These are phyloP conservation scores for Trididemnum clinides DNA, from an alignment of 23 tunicate species.

Conservation along the genomic window DNA sequence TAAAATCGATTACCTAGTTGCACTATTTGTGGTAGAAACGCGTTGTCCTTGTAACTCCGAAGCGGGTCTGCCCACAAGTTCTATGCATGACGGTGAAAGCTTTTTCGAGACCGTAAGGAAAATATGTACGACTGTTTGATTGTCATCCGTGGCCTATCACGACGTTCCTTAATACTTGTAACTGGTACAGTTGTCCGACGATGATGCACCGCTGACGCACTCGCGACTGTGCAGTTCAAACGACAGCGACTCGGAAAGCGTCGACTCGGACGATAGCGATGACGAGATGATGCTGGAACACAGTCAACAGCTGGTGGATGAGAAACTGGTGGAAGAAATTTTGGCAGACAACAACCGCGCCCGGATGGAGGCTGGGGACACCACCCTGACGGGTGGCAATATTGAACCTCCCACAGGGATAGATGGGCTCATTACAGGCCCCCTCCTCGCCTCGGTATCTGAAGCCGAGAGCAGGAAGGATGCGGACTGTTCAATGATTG, in stretches of 20 bases:
- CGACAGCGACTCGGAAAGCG: constrained; percentile 51
- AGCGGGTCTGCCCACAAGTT: too few species aligned
- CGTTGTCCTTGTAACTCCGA: too few species aligned
- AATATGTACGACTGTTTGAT: too few species aligned
- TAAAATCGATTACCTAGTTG: too few species aligned
- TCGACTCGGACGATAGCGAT: constrained; percentile 55
- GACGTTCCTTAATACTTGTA: too few species aligned
- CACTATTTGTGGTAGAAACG: too few species aligned
- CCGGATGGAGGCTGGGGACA: background rate
- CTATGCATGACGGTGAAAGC: too few species aligned
- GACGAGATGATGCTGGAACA: constrained; percentile 39
- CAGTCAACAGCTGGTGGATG: constrained; percentile 27
- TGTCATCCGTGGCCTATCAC: too few species aligned
- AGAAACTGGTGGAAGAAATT: constrained; percentile 40
- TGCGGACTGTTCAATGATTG: background rate
- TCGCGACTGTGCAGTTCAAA: constrained; percentile 87
- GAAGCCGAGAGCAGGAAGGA: background rate
- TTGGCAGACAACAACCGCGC: constrained; percentile 60
- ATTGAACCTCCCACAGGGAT: constrained; percentile 38
- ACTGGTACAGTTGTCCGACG: constrained; percentile 46
- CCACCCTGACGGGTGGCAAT: background rate
- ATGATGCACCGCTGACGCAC: constrained; percentile 73
- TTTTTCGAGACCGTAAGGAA: too few species aligned
- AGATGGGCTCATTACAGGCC: constrained; percentile 58
- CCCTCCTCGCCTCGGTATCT: constrained; percentile 45